Conservation (phyloP, 2,797 vertebrate species). For the Peromyscus aztecus region DNA sequence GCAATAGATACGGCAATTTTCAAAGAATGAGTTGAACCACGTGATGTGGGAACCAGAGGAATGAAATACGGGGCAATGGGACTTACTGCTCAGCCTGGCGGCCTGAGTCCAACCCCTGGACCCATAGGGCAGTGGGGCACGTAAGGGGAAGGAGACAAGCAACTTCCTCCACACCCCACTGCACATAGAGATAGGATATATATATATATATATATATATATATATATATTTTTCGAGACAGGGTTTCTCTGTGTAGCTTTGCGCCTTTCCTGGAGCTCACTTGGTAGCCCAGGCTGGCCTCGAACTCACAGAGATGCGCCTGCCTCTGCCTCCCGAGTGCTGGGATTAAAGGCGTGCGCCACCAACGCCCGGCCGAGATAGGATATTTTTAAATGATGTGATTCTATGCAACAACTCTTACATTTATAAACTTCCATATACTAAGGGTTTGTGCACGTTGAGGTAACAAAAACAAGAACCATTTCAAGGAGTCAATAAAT, state of each 20-base stretch:
- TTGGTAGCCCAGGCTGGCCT: no score
- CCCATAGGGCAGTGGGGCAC: no score
- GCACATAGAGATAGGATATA: no score
- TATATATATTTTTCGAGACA: no score
- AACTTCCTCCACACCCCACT: background rate
- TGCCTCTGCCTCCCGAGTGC: no score
- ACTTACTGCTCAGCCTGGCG: background rate
- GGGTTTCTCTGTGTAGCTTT: no score
- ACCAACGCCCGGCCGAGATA: no score
- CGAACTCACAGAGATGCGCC: no score
- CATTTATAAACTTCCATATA: background rate
- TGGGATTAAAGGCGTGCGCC: no score
- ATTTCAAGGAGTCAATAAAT: background rate
- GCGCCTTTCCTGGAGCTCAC: no score
- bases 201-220: no score
- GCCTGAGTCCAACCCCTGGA: background rate
- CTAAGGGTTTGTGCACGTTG: background rate
- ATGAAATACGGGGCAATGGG: no score
- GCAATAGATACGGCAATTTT: background rate
- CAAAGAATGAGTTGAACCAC: constrained; percentile 13
- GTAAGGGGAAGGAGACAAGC: background rate
- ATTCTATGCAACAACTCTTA: background rate
- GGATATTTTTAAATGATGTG: background rate
- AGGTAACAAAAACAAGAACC: background rate
- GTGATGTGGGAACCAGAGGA: background rate